Conservation (phyloP, 1,140 invertebrate species). For the Paracyclopina nana region DNA sequence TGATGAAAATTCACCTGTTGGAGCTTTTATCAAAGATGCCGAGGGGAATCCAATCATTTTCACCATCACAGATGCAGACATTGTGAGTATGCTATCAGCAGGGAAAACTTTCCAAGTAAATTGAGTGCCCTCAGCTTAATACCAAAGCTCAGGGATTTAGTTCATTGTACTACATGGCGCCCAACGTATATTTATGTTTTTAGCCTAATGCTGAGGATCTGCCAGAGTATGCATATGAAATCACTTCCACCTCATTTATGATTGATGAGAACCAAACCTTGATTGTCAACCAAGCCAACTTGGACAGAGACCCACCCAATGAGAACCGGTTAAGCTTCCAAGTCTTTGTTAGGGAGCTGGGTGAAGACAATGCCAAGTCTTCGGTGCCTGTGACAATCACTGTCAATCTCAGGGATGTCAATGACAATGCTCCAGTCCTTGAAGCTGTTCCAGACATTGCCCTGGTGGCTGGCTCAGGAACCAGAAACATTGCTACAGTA, state of each 20-base stretch:
- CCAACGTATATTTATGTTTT: too few relatives aligned
- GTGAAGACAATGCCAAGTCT: conserved; percentile 44
- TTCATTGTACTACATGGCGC: too few relatives aligned
- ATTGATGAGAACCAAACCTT: conserved; percentile 49
- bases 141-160: too few relatives aligned
- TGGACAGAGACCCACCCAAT: conserved; percentile 68
- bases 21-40: not conserved
- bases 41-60: not conserved
- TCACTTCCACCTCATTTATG: conserved; percentile 60
- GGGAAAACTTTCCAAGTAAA: too few relatives aligned
- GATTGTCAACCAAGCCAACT: conserved; percentile 48
- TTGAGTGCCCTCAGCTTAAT: too few relatives aligned
- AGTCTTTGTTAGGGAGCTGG: conserved; percentile 27
- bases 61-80: not conserved
- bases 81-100: too few relatives aligned
- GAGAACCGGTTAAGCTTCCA: conserved; percentile 60
- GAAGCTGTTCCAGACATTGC: conserved; percentile 49
- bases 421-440: conserved; percentile 59
- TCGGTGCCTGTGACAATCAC: conserved; percentile 55
- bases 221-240: conserved; percentile 47
- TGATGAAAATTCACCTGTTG: not conserved
- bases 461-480: conserved; percentile 56
- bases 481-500: conserved; percentile 43
- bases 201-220: too few relatives aligned
- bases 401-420: conserved; percentile 55